Evolutionary conservation across 2,113 vertebrate genomes (phyloP).

Genomic region (Vimba vimba): DNA sequence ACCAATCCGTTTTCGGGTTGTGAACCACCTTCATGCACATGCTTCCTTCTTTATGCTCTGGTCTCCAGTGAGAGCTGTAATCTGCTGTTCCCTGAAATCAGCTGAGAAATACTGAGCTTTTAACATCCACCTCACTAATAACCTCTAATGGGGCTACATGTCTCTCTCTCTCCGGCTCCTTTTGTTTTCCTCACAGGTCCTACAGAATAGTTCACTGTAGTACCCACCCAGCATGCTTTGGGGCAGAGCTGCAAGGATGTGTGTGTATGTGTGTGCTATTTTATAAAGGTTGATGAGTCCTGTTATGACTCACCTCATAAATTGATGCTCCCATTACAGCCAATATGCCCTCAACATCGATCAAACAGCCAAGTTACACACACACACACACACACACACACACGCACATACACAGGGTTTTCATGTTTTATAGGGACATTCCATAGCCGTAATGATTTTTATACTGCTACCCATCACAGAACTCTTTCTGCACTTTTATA

Average conservation of each 20-base stretch:
- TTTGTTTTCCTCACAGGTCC: not conserved
- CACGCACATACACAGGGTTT: not conserved
- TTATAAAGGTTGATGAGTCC: conserved; percentile 26
- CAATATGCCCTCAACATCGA: conserved; percentile 20
- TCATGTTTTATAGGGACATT: no score
- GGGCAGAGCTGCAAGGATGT: not conserved
- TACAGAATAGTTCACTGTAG: conserved; percentile 26
- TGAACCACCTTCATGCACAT: not conserved
- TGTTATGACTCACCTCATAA: conserved; percentile 37
- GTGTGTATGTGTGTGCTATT: not conserved
- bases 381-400: conserved; percentile 12
- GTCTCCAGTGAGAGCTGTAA: conserved; percentile 24
- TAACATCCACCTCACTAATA: conserved; percentile 48
- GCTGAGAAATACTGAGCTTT: conserved; percentile 44
- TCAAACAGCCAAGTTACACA: conserved; percentile 24
- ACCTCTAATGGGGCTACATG: conserved; percentile 32
- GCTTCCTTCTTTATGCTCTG: not conserved
- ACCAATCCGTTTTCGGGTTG: not conserved
- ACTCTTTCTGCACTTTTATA: no score
- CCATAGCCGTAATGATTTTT: no score
- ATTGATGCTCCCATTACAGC: conserved; percentile 36
- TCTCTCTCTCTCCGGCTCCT: conserved; percentile 7
- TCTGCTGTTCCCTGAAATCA: conserved; percentile 50
- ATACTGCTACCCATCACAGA: no score
- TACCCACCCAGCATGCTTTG: conserved; percentile 25